Conservation (phyloP, 2,797 vertebrate species). For the Pseudomugil gertrudae region DNA sequence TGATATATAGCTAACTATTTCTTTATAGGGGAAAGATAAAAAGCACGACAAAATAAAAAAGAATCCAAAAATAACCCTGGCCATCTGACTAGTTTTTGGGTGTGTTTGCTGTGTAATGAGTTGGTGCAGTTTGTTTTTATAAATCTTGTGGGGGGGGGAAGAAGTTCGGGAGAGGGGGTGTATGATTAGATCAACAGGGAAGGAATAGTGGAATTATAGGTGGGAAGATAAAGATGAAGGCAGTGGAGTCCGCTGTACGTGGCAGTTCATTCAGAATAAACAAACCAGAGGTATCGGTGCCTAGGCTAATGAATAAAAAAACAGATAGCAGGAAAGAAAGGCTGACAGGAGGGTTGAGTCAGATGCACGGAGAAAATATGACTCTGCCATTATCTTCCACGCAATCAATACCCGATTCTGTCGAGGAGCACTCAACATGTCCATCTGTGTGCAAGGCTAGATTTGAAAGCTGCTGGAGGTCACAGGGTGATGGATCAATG, state of each 20-base stretch:
- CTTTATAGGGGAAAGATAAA: constrained; percentile 88
- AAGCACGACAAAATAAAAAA: constrained; percentile 88
- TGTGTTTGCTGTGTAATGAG: constrained; percentile 55
- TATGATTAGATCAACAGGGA: constrained; percentile 63
- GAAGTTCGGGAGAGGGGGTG: too few species aligned
- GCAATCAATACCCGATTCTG: constrained; percentile 82
- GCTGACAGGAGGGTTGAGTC: constrained; percentile 59
- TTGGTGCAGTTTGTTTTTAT: constrained; percentile 13
- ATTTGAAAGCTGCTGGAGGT: constrained; percentile 81
- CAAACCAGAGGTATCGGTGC: constrained; percentile 57
- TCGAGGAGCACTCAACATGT: constrained; percentile 79
- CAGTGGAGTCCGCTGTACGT: constrained; percentile 35
- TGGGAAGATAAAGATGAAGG: constrained; percentile 50
- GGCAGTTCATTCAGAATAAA: constrained; percentile 59
- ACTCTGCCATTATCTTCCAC: constrained; percentile 77
- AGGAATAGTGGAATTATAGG: constrained; percentile 56
- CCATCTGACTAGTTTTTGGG: constrained; percentile 42
- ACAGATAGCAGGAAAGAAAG: constrained; percentile 56
- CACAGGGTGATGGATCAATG: constrained; percentile 79
- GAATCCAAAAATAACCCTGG: constrained; percentile 65
- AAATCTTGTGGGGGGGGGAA: too few species aligned
- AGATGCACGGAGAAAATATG: constrained; percentile 72
- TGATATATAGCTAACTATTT: constrained; percentile 89
- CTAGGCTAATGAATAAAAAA: constrained; percentile 71
- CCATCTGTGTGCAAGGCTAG: constrained; percentile 70